Conservation (phyloP, 2,113 vertebrate genomes). For the Circaetus cinerascens region DNA sequence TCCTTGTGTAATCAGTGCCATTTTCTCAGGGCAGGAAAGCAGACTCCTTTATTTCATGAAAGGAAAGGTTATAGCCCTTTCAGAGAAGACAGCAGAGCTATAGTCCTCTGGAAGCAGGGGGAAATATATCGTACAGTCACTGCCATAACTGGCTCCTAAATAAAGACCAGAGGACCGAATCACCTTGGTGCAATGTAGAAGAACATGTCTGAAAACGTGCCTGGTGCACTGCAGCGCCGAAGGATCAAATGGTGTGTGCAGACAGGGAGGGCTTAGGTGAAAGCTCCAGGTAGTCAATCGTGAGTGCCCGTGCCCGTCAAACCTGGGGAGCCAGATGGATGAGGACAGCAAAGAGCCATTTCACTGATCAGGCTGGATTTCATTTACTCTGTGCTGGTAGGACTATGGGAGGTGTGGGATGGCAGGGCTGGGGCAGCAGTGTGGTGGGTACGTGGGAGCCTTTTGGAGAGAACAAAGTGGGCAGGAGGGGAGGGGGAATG, state of each 20-base stretch:
- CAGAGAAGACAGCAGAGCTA: background rate
- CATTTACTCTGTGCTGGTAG: background rate
- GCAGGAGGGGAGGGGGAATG: background rate
- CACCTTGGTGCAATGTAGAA: too few species aligned
- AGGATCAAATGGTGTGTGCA: background rate
- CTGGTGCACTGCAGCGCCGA: background rate
- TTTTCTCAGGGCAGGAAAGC: background rate
- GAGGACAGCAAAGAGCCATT: background rate
- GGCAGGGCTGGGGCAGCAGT: background rate
- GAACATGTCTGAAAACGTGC: background rate
- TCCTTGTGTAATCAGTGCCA: background rate
- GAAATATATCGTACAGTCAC: background rate
- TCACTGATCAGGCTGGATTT: fast-evolving
- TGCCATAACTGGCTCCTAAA: background rate
- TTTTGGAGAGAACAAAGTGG: background rate
- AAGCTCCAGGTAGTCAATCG: background rate
- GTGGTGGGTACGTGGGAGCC: background rate
- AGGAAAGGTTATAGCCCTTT: background rate
- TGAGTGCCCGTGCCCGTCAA: background rate
- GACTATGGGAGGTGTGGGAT: background rate
- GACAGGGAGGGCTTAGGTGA: background rate
- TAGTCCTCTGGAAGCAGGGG: background rate
- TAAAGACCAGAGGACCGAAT: background rate
- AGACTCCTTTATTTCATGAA: background rate
- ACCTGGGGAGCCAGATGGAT: background rate